A percentile compares a stretch with the other conserved stretches of the same genome.
Conservation (phyloP, 2,888 invertebrate genomes). For the Dichetophora obliterata region DNA sequence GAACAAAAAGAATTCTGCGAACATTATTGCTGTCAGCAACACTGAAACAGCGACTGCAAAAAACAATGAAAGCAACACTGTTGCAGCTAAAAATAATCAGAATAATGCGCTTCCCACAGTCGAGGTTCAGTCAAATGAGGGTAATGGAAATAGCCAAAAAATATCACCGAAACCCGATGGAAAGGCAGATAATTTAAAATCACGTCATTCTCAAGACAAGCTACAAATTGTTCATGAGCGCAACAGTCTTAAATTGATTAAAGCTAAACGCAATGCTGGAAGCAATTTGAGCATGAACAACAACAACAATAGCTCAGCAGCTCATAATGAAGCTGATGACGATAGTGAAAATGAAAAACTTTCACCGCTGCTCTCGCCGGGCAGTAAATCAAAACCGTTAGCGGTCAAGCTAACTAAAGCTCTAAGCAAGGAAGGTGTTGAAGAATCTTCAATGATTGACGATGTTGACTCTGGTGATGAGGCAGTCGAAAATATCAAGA, state of each 20-base stretch:
- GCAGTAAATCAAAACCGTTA: slow-evolving; percentile 53
- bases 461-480: slow-evolving; percentile 43
- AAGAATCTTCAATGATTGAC: slow-evolving; percentile 31
- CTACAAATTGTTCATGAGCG: slow-evolving; percentile 77
- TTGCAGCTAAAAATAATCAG: slow-evolving; percentile 47
- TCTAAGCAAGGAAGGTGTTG: slow-evolving; percentile 39
- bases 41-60: slow-evolving; percentile 46
- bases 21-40: slow-evolving; percentile 54
- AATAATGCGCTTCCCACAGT: slow-evolving; percentile 47
- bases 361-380: slow-evolving; percentile 77
- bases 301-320: slow-evolving; percentile 46
- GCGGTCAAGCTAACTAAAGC: slow-evolving; percentile 52
- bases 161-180: slow-evolving; percentile 32
- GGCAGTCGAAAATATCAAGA: slow-evolving; percentile 41
- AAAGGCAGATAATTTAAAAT: slow-evolving; percentile 31
- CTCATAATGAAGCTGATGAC: slow-evolving; percentile 69
- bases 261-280: slow-evolving; percentile 51
- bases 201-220: slow-evolving; percentile 67
- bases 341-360: slow-evolving; percentile 87
- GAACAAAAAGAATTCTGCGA: slow-evolving; percentile 63
- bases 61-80: slow-evolving; percentile 30
- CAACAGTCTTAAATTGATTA: slow-evolving; percentile 58
- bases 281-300: slow-evolving; percentile 43
- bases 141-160: slow-evolving; percentile 38
- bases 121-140: slow-evolving; percentile 43